Percentiles rank a stretch among this genome's conserved stretches.
Conservation (phyloP, 2,113 vertebrate species). For the Chlorodrepanis virens region DNA sequence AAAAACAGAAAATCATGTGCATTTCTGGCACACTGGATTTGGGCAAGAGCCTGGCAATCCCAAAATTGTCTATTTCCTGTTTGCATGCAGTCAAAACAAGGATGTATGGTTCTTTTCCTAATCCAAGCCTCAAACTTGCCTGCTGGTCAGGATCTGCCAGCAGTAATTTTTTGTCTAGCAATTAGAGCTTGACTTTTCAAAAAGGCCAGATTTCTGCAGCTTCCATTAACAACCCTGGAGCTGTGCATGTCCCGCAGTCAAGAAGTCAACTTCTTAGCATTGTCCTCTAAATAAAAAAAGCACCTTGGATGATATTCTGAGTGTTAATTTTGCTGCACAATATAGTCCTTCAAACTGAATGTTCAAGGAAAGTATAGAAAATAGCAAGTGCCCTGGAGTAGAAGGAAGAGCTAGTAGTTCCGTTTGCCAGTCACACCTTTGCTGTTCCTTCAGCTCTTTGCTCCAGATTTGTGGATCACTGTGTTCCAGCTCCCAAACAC, state of each 20-base stretch:
- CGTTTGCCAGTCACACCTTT: neutral
- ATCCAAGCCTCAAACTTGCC: neutral
- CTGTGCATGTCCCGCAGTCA: neutral
- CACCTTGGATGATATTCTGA: neutral
- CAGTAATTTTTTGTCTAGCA: neutral
- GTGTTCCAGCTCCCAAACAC: neutral
- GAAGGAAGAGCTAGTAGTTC: neutral
- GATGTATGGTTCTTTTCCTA: neutral
- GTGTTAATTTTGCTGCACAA: neutral
- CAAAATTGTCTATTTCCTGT: neutral
- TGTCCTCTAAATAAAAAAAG: neutral
- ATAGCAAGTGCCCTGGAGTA: neutral
- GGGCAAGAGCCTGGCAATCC: slow-evolving; percentile 26
- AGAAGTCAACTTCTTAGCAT: slow-evolving; percentile 15
- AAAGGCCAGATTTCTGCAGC: neutral
- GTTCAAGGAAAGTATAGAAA: neutral
- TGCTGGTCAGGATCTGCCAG: neutral
- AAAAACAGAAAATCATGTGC: neutral
- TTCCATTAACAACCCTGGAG: neutral
- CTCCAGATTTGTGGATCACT: neutral
- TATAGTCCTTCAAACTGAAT: neutral
- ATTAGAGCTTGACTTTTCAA: neutral
- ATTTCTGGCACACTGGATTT: slow-evolving; percentile 13
- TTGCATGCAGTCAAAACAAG: slow-evolving; percentile 36
- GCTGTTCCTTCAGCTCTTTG: neutral